Evolutionary conservation across 2,113 vertebrate genomes (phyloP), one percentile per base, ranked within the genome.

Genomic region (Nanorana parkeri): DNA sequence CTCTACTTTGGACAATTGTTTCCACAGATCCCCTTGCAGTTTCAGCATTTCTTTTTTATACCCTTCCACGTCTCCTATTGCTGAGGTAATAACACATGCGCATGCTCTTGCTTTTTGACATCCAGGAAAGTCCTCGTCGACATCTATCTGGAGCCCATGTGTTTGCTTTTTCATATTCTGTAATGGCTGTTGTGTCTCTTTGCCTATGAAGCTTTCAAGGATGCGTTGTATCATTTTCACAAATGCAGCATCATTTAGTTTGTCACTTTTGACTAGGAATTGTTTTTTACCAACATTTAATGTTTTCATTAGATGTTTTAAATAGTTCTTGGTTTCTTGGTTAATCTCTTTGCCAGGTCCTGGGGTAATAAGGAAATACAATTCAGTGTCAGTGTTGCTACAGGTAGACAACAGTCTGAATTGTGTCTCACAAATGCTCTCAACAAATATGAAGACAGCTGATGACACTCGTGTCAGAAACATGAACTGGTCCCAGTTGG

Each of bases 401-500:
- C 36, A 81, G 5, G 16, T 29, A 26, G 67, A 84, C 0, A 91
- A 83, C 4, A 90, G 64, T 2, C 86, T 83, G 73, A 87, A 87
- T 3, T 90, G 87, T 79, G 86, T 87, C 32, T 85, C 86, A 8
- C 85, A 86, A 73, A 91, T 83, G 20, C 88, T 89, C 83, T 91
- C 88, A 0, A 87, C 86, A 79, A 90, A n/a, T 68, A 91, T 88
- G 68, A 91, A 90, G 47, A 89, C 85, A 0, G 88, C 88, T 0
- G 90, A 85, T 8, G 87, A 89, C 0, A 89, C 73, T n/a, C 88
- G 85, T 0, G 86, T 86, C 82, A 91, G 36, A 17, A 91, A 84
- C 52, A 83, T 86, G 17, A 91, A 91, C 76, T 90, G 88, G 20
- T 78, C 55, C 87, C 89, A 90, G n/a, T 90, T 87, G 19, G 87